Evolutionary conservation across 2,797 vertebrate species (phyloP).

Genomic region (Sebastes nivosus): DNA sequence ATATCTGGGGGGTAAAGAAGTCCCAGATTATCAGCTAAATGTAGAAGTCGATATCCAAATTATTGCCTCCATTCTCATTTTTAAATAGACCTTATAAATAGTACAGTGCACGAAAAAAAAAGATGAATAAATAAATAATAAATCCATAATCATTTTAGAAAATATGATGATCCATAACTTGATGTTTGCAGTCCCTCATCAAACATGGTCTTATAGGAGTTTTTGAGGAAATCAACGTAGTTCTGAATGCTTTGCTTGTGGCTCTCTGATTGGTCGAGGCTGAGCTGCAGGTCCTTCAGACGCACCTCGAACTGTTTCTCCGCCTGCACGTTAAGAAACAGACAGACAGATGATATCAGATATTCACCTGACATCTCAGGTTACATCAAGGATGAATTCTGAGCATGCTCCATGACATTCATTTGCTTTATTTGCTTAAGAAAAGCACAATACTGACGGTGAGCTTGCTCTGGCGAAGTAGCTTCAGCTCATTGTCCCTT

Average conservation of each 20-base stretch:
- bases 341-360: neutral
- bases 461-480: conserved; percentile 78
- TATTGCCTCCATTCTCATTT: neutral
- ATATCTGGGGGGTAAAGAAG: neutral
- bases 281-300: conserved; percentile 89
- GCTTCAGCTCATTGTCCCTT: conserved; percentile 81
- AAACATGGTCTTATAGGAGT: conserved; percentile 87
- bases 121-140: neutral
- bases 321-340: conserved; percentile 71
- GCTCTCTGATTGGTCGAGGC: conserved; percentile 88
- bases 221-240: conserved; percentile 90
- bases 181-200: conserved; percentile 74
- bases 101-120: neutral
- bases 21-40: neutral
- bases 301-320: conserved; percentile 82
- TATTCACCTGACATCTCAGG: neutral
- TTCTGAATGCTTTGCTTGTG: conserved; percentile 89
- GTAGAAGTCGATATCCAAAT: neutral
- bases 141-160: conserved; percentile 63
- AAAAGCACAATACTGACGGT: conserved; percentile 77
- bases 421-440: neutral
- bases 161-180: conserved; percentile 62
- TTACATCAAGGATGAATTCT: neutral
- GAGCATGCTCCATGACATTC: neutral
- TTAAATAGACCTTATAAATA: conserved; percentile 2